phyloP scores from a whole-genome alignment of 2,113 vertebrate genomes.

The Cephalopterus ornatus region DNA sequence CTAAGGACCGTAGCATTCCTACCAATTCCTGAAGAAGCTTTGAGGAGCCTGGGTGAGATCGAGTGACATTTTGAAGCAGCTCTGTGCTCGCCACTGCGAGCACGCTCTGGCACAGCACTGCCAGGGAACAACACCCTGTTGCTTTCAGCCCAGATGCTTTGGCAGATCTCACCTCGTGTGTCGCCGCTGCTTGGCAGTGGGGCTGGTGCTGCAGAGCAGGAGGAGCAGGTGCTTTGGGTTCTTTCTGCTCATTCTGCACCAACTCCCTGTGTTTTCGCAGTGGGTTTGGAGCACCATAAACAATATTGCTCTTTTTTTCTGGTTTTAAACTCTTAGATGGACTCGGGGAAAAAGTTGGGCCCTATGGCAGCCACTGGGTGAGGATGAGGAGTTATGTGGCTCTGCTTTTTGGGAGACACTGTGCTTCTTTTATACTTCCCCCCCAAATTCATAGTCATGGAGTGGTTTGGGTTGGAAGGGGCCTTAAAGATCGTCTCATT shows the following conservation, averaged over 20 bases:
- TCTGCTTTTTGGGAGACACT: neutral
- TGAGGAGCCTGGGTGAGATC: neutral
- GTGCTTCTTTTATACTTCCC: neutral
- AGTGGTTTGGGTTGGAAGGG: neutral
- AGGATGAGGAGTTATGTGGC: neutral
- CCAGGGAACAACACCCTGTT: neutral
- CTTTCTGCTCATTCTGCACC: neutral
- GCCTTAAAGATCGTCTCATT: accelerated
- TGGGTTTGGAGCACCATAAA: neutral
- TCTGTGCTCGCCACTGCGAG: neutral
- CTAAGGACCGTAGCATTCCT: neutral
- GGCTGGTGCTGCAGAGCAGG: slow-evolving; percentile 12
- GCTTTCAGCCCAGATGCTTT: slow-evolving; percentile 51
- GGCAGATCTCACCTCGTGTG: slow-evolving; percentile 19
- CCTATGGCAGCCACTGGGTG: neutral
- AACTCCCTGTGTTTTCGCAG: neutral
- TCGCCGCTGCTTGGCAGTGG: slow-evolving; percentile 38
- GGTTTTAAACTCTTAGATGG: neutral
- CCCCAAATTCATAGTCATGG: accelerated
- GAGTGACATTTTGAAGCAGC: neutral
- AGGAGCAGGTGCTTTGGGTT: slow-evolving; percentile 39
- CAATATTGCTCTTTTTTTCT: neutral
- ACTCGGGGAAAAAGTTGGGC: neutral
- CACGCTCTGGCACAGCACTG: neutral
- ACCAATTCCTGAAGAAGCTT: neutral